Evolutionary conservation across 2,888 invertebrate species (phyloP).

Genomic region (Hirtodrosophila alboralis): DNA sequence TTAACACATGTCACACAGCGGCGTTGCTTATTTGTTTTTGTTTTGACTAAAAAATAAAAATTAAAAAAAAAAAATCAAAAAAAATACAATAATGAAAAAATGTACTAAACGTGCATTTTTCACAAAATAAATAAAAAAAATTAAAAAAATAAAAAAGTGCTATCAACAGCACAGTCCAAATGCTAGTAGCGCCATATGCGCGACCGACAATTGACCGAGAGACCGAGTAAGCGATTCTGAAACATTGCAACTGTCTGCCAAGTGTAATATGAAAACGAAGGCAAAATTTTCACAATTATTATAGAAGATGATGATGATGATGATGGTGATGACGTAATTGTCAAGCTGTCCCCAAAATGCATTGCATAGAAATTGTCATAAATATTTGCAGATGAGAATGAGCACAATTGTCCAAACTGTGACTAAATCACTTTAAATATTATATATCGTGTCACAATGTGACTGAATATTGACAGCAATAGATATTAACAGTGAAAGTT

Average conservation of each 20-base stretch:
- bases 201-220: conserved; percentile 24
- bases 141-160: conserved; percentile 59
- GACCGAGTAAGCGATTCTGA: not conserved
- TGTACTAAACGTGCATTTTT: conserved; percentile 67
- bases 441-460: too few species aligned
- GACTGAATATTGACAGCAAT: too few species aligned
- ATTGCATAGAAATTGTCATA: conserved; percentile 6
- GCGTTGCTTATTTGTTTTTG: conserved; percentile 27
- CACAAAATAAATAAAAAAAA: too few species aligned
- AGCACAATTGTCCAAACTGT: too few species aligned
- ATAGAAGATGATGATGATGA: conserved; percentile 9
- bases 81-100: conserved; percentile 23
- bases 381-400: not conserved
- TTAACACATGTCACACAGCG: conserved; percentile 35
- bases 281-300: conserved; percentile 20
- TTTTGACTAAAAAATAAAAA: conserved; percentile 23
- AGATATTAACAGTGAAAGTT: too few species aligned
- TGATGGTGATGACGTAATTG: conserved; percentile 47
- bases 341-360: conserved; percentile 27
- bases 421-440: too few species aligned
- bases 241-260: conserved; percentile 50
- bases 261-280: conserved; percentile 46
- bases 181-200: conserved; percentile 59
- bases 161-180: conserved; percentile 47
- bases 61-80: conserved; percentile 33